Evolutionary conservation across 1,140 invertebrate species (phyloP).

Genomic region (Aleiodes sp.): DNA sequence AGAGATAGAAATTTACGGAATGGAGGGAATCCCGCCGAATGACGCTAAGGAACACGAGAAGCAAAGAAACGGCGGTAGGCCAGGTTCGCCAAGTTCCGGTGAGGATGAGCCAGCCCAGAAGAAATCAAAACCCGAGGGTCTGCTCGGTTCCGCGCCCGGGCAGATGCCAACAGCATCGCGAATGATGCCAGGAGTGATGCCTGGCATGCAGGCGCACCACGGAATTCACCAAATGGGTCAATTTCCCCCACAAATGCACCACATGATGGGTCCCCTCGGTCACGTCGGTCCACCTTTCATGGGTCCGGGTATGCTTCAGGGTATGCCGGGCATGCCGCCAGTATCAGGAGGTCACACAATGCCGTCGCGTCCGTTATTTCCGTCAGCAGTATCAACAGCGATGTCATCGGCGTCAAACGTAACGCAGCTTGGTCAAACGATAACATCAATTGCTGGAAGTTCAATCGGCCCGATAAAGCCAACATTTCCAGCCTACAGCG

Average conservation of each 20-base stretch:
- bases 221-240: conserved; percentile 71
- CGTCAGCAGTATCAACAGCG: conserved; percentile 72
- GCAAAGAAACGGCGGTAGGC: conserved; percentile 74
- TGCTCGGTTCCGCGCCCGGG: conserved; percentile 67
- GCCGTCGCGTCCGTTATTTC: conserved; percentile 77
- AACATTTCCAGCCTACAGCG: conserved; percentile 80
- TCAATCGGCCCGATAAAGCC: conserved; percentile 72
- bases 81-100: conserved; percentile 71
- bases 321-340: conserved; percentile 63
- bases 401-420: conserved; percentile 68
- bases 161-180: conserved; percentile 62
- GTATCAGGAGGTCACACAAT: conserved; percentile 69
- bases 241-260: conserved; percentile 68
- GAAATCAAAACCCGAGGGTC: conserved; percentile 73
- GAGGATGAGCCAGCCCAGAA: conserved; percentile 83
- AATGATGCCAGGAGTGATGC: conserved; percentile 68
- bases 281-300: conserved; percentile 76
- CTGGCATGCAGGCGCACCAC: conserved; percentile 65
- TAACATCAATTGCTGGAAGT: conserved; percentile 64
- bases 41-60: conserved; percentile 95
- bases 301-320: conserved; percentile 68
- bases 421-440: conserved; percentile 70
- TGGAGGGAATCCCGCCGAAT: conserved; percentile 98
- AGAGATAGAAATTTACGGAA: conserved; percentile 99
- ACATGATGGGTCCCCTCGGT: conserved; percentile 78